Evolutionary conservation across 2,797 vertebrate species (phyloP), one percentile per base, ranked within the genome.

Genomic region (Lepidocolaptes lacrymiger): DNA sequence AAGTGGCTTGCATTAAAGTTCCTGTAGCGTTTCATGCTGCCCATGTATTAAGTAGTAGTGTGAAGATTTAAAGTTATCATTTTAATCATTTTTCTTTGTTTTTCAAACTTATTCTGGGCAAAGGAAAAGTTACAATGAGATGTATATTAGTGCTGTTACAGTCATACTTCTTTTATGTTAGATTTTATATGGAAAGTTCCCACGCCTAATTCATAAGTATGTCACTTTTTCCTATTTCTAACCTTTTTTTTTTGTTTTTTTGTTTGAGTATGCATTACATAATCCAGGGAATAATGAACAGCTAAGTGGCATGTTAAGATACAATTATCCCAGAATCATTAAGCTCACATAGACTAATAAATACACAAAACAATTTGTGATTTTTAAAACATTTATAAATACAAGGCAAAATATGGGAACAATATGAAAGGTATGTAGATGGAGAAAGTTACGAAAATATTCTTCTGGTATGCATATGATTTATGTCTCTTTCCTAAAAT

Each of bases 31-130:
- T 75, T 12, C 7, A 8, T 44, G 26, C 13, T 27, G 7, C 10
- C 49, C 17, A 6, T 13, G 4, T 6, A 62, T 51, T 12, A 21
- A 67, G 26, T 20, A 43, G 14, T 52, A 66, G 5, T 32, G 7
- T 44, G 39, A 87, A 54, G 28, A 63, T 55, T 36, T 41, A 32
- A 85, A 69, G 7, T 44, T 44, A 44, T 44, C 20, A 44, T 44
- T 44, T 44, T 56, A 6, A 58, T 72, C 1, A 14, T 34, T 72
- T 82, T 61, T 23, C 3, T 82, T 72, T 68, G 23, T 23, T 20
- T 58, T 79, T 14, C 24, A 74, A 58, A 66, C 1, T 6, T 30
- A 17, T 1, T 36, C 4, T 5, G 7, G 10, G 3, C 2, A 2
- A 2, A 8, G 4, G 2, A 1, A 7, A 76, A 56, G 5, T 39